Percentiles rank a stretch among this genome's conserved stretches.
phyloP scores from a whole-genome alignment of 2,797 vertebrate species.

The Malacoraja senta region DNA sequence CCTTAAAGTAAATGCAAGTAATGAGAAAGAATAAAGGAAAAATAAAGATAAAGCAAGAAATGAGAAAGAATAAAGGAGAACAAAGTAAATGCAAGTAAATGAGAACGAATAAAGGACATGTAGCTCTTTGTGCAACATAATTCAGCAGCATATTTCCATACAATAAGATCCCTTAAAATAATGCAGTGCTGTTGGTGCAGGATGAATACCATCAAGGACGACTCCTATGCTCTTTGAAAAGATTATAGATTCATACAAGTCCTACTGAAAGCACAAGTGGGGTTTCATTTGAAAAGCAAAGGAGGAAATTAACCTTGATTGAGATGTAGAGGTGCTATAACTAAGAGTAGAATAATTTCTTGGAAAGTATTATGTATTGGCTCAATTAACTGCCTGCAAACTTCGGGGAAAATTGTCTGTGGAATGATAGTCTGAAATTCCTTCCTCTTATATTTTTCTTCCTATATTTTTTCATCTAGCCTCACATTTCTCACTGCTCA shows the following conservation, averaged over 20 bases:
- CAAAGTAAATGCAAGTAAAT: too few relatives aligned
- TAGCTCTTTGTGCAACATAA: background rate
- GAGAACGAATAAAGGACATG: conserved; percentile 37
- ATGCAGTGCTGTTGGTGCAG: background rate
- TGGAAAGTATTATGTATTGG: background rate
- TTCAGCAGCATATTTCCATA: background rate
- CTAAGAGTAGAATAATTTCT: background rate
- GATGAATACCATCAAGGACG: background rate
- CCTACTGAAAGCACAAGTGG: background rate
- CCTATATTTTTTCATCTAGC: too few relatives aligned
- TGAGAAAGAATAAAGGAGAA: background rate
- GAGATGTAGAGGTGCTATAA: background rate
- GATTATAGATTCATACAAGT: background rate
- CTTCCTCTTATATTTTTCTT: background rate
- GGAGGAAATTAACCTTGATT: background rate
- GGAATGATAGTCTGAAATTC: background rate
- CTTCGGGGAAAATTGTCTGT: background rate
- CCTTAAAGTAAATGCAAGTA: background rate
- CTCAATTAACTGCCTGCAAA: background rate
- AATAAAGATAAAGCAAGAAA: too few relatives aligned
- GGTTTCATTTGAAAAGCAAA: background rate
- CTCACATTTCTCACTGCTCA: too few relatives aligned
- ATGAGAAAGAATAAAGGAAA: too few relatives aligned
- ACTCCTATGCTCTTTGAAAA: background rate
- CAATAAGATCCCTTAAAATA: too few relatives aligned